Percentiles rank a stretch among this genome's conserved stretches.
These are phyloP conservation scores for Coregonus sp. DNA, from an alignment of 2,797 vertebrate genomes.

Conservation along the genomic window DNA sequence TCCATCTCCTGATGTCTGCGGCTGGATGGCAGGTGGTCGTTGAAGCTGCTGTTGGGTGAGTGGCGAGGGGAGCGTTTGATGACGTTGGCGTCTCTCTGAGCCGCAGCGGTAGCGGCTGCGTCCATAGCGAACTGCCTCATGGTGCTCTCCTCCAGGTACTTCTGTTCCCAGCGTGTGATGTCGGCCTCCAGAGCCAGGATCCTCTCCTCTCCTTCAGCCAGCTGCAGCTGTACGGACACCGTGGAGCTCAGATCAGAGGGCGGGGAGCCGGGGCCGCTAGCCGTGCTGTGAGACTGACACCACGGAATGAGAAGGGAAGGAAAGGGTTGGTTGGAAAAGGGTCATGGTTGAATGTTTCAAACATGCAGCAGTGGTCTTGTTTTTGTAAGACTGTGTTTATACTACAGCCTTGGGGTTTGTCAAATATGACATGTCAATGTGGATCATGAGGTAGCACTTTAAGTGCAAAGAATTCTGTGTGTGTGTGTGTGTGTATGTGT, in stretches of 20 bases:
- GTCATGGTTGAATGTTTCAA: too few species aligned
- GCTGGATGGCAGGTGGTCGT: slow-evolving; percentile 83
- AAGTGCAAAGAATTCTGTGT: too few species aligned
- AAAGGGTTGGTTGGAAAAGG: too few species aligned
- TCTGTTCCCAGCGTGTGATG: slow-evolving; percentile 98
- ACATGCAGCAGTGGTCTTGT: too few species aligned
- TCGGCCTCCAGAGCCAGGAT: slow-evolving; percentile 93
- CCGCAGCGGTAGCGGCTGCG: slow-evolving; percentile 90
- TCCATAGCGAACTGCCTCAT: slow-evolving; percentile 99
- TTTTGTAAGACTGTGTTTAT: too few species aligned
- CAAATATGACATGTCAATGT: too few species aligned
- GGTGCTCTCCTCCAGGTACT: slow-evolving; percentile 95
- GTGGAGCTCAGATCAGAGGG: slow-evolving; percentile 71
- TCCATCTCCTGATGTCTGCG: slow-evolving; percentile 95
- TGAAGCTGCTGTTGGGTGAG: slow-evolving; percentile 93
- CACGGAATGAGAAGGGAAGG: slow-evolving; percentile 5
- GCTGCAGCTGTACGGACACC: slow-evolving; percentile 77
- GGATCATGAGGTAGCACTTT: too few species aligned
- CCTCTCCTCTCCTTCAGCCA: slow-evolving; percentile 91
- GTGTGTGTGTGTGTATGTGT: too few species aligned
- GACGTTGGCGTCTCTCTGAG: slow-evolving; percentile 93
- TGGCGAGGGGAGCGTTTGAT: slow-evolving; percentile 92
- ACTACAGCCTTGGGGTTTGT: too few species aligned
- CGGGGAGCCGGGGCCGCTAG: background rate
- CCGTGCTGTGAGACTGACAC: slow-evolving; percentile 54